Evolutionary conservation across 2,888 invertebrate species (phyloP).

Genomic region (Salpingus planirostris): DNA sequence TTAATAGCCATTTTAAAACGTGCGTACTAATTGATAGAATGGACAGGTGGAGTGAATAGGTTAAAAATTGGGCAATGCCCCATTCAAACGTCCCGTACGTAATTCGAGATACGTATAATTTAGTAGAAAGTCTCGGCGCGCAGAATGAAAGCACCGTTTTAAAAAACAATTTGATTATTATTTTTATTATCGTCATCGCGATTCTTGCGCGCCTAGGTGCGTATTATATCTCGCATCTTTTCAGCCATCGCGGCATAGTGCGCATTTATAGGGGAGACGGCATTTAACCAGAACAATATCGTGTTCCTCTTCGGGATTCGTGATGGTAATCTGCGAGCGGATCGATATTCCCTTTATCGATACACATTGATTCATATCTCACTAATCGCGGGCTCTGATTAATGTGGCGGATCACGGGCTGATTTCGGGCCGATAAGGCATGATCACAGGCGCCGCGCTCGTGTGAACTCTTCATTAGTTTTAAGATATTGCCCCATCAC

Average conservation of each 20-base stretch:
- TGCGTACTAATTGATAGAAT: conserved; percentile 7
- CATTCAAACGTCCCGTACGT: no score
- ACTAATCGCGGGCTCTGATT: conserved; percentile 28
- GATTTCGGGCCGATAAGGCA: conserved; percentile 26
- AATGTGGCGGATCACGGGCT: conserved; percentile 28
- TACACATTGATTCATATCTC: conserved; percentile 30
- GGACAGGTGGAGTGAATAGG: conserved; percentile 7
- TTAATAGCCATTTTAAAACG: conserved; percentile 8
- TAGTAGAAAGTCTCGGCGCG: no score
- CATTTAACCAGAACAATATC: conserved; percentile 19
- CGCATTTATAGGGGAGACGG: conserved; percentile 4
- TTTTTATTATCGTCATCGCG: no score
- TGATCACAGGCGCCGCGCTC: conserved; percentile 29
- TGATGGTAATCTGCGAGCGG: conserved; percentile 22
- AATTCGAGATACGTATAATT: no score
- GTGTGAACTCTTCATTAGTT: conserved; percentile 32
- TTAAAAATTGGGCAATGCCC: conserved; percentile 7
- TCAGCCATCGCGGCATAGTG: conserved; percentile 1
- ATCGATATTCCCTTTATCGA: conserved; percentile 27
- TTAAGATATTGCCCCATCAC: conserved; percentile 26
- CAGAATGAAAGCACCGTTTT: no score
- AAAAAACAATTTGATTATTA: no score
- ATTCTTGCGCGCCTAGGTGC: no score
- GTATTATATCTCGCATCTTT: no score
- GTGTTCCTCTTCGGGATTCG: conserved; percentile 17